Evolutionary conservation across 1,140 invertebrate species (phyloP), one percentile per base, ranked within the genome.

Genomic region (Drosophila gunungcola): DNA sequence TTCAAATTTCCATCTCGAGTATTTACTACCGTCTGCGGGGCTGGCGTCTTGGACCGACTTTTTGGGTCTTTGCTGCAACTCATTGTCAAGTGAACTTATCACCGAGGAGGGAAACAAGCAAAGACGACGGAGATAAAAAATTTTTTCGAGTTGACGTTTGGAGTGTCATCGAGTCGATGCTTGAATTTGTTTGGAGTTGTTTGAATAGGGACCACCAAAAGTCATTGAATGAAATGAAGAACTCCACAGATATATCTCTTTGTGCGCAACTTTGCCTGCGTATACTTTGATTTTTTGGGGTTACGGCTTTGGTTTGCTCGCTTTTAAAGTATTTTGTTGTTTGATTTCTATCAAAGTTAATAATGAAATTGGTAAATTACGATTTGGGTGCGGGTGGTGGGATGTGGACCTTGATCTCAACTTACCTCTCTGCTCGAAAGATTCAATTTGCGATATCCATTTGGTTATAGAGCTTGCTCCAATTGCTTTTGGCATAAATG

Each of bases 11-110:
- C 53, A 76, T 67, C 69, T 88, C 78, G 60, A 86, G 77, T 88
- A 88, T 73, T 83, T 61, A 86, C 83, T 86, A 86, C 83, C 75
- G 83, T 77, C 83, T 86, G 55, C 41, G 43, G 57, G 46, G 73
- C 63, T 69, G 63, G 63, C 70, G 64, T 64, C 48, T 73, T 65
- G 67, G 45, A 16, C 57, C 63, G 73, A 63, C 76, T 74, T 80
- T 64, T 86, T 65, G 79, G 75, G 61, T 54, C 80, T 85, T 88
- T 84, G 85, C 89, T 89, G 84, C 84, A 89, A 89, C 85, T 89
- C 84, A 89, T 89, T 89, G 84, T 89, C 84, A 89, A 89, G 84
- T 90, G 80, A 89, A 89, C 84, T 89, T 89, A 89, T 89, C 81
- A 70, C 42, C 48, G 51, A 39, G 73, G 68, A 61, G 73, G 45